Evolutionary conservation across 2,113 vertebrate species (phyloP).

Genomic region (Chaetodon auriga): DNA sequence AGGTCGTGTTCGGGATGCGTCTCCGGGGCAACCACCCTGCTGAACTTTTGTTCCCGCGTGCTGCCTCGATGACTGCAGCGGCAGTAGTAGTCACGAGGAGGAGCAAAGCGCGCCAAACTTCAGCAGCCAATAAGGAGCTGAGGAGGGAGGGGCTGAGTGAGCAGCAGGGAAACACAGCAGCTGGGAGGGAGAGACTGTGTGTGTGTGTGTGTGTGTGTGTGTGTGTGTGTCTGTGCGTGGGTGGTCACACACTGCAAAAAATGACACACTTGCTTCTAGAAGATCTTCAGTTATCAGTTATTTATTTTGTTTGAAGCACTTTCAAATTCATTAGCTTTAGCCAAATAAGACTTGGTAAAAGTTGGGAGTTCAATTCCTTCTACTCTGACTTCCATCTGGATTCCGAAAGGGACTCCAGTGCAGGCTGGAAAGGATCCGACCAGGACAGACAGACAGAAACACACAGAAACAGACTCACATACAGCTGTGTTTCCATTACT

Average conservation of each 20-base stretch:
- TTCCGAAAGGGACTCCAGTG: neutral
- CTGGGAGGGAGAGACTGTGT: slow-evolving; percentile 27
- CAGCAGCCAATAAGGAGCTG: slow-evolving; percentile 67
- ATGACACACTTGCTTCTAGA: neutral
- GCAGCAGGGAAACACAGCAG: slow-evolving; percentile 43
- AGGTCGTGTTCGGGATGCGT: slow-evolving; percentile 46
- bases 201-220: slow-evolving; percentile 25
- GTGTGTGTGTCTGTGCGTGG: slow-evolving; percentile 19
- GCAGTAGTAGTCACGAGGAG: slow-evolving; percentile 52
- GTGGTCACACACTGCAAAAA: slow-evolving; percentile 61
- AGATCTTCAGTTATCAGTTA: neutral
- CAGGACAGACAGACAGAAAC: too few species aligned
- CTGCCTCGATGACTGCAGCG: slow-evolving; percentile 27
- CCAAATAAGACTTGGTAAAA: neutral
- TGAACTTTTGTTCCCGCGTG: slow-evolving; percentile 75
- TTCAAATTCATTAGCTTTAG: neutral
- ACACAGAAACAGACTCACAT: neutral
- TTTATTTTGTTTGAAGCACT: neutral
- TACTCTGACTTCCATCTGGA: neutral
- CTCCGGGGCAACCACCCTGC: slow-evolving; percentile 50
- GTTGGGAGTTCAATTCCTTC: neutral
- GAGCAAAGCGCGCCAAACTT: slow-evolving; percentile 74
- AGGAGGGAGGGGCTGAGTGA: slow-evolving; percentile 11
- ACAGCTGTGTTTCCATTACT: too few species aligned
- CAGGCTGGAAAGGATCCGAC: neutral